Conservation (phyloP, 2,797 vertebrate species). For the Ctenopoma kingsleyae region DNA sequence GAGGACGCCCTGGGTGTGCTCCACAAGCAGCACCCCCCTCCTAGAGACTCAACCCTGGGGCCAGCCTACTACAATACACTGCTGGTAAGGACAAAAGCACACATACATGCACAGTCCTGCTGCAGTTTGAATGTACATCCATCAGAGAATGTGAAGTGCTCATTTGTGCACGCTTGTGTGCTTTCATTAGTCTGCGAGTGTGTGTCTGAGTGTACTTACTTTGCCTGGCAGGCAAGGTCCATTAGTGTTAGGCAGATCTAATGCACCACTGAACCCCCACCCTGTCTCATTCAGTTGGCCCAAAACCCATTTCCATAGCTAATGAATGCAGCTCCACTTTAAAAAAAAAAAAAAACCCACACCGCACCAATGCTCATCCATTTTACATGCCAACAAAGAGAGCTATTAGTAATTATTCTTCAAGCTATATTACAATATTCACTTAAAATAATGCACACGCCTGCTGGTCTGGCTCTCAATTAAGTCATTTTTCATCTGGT, state of each 20-base stretch:
- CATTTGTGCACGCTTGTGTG: conserved; percentile 48
- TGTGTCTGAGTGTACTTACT: conserved; percentile 69
- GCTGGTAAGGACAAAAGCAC: conserved; percentile 72
- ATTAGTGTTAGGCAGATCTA: conserved; percentile 88
- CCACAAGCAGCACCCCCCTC: conserved; percentile 74
- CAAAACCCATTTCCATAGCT: conserved; percentile 90
- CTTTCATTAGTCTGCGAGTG: conserved; percentile 63
- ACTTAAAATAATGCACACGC: conserved; percentile 91
- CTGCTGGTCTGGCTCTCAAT: conserved; percentile 89
- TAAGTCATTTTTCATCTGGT: conserved; percentile 93
- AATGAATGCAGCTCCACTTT: conserved; percentile 87
- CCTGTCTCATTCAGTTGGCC: conserved; percentile 81
- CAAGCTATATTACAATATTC: conserved; percentile 90
- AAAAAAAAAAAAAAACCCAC: conserved; percentile 77
- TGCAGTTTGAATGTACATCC: conserved; percentile 42
- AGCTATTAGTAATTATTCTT: conserved; percentile 91
- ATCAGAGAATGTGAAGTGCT: conserved; percentile 54
- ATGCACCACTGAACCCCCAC: conserved; percentile 81
- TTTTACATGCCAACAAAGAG: conserved; percentile 88
- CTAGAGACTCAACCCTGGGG: conserved; percentile 82
- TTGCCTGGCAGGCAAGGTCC: conserved; percentile 73
- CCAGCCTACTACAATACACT: conserved; percentile 85
- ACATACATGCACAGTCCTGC: conserved; percentile 9
- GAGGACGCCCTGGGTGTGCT: conserved; percentile 79
- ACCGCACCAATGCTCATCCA: conserved; percentile 87